These are phyloP conservation scores for Bryconaethiops microstoma DNA, from an alignment of 2,797 vertebrate genomes.

Conservation along the genomic window DNA sequence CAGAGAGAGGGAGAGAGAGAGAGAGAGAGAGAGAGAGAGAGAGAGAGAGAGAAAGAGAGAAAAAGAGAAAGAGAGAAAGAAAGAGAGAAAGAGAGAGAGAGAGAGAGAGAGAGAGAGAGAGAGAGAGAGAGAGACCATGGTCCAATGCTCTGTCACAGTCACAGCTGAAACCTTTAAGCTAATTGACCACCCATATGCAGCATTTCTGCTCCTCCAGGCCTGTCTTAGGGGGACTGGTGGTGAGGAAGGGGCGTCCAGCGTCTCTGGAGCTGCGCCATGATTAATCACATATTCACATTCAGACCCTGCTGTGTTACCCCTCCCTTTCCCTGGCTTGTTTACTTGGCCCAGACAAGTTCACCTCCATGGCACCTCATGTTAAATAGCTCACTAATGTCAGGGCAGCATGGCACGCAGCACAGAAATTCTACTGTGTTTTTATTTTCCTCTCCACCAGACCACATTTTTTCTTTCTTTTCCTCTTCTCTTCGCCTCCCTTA, in stretches of 20 bases:
- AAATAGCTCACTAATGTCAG: conserved; percentile 70
- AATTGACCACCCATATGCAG: conserved; percentile 77
- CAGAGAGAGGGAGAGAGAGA: conserved; percentile 61
- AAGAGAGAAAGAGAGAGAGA: too few species aligned
- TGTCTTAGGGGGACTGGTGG: conserved; percentile 62
- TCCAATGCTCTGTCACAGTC: conserved; percentile 70
- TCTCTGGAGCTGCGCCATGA: conserved; percentile 59
- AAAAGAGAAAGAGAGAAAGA: too few species aligned
- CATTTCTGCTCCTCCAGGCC: conserved; percentile 62
- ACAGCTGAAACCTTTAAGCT: conserved; percentile 77
- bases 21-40: conserved; percentile 26
- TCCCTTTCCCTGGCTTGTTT: conserved; percentile 54
- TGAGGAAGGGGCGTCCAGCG: conserved; percentile 60
- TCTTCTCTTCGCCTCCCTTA: conserved; percentile 54
- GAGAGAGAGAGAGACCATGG: conserved; percentile 43
- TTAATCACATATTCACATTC: conserved; percentile 71
- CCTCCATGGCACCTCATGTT: conserved; percentile 65
- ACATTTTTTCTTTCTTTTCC: conserved; percentile 4
- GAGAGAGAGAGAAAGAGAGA: conserved; percentile 24
- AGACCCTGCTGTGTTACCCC: conserved; percentile 37
- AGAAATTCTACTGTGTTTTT: conserved; percentile 69
- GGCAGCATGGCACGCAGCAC: conserved; percentile 48
- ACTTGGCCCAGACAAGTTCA: conserved; percentile 63
- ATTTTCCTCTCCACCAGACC: conserved; percentile 50
- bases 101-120: too few species aligned